Evolutionary conservation across 2,888 invertebrate species (phyloP).

Genomic region (Parelbella ahira): DNA sequence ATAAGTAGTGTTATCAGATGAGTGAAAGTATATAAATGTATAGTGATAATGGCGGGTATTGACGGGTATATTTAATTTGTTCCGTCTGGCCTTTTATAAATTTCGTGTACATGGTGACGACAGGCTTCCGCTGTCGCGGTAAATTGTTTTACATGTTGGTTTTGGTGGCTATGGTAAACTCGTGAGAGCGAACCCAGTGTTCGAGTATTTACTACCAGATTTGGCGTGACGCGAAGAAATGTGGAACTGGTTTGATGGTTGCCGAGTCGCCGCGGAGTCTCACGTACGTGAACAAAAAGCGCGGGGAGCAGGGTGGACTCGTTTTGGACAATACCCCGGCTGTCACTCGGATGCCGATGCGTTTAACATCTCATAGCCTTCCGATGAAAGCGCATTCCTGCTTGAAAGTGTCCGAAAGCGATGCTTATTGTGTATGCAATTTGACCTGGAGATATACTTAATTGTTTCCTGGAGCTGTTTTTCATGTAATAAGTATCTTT

Average conservation of each 20-base stretch:
- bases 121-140: slow-evolving; percentile 4
- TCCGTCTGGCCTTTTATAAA: too few relatives aligned
- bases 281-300: slow-evolving; percentile 70
- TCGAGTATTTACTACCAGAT: slow-evolving; percentile 64
- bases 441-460: too few relatives aligned
- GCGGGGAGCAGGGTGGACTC: slow-evolving; percentile 53
- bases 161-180: slow-evolving; percentile 40
- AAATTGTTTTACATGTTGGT: slow-evolving; percentile 24
- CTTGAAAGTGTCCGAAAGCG: not conserved
- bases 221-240: slow-evolving; percentile 65
- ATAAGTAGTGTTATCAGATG: slow-evolving; percentile 47
- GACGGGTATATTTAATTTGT: slow-evolving; percentile 22
- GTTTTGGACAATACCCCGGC: slow-evolving; percentile 67
- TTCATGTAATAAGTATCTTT: too few relatives aligned
- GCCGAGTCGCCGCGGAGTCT: slow-evolving; percentile 69
- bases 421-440: too few relatives aligned
- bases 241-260: slow-evolving; percentile 70
- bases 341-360: slow-evolving; percentile 71
- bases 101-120: slow-evolving; percentile 2
- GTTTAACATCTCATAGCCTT: slow-evolving; percentile 42
- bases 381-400: slow-evolving; percentile 26
- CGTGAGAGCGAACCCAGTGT: slow-evolving; percentile 50
- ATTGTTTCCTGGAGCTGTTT: too few relatives aligned
- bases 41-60: slow-evolving; percentile 30
- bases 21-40: slow-evolving; percentile 67